A percentile compares a stretch with the other conserved stretches of the same genome.
Evolutionary conservation across 2,797 vertebrate genomes (phyloP).

Genomic region (Micropoecilia bifurca): DNA sequence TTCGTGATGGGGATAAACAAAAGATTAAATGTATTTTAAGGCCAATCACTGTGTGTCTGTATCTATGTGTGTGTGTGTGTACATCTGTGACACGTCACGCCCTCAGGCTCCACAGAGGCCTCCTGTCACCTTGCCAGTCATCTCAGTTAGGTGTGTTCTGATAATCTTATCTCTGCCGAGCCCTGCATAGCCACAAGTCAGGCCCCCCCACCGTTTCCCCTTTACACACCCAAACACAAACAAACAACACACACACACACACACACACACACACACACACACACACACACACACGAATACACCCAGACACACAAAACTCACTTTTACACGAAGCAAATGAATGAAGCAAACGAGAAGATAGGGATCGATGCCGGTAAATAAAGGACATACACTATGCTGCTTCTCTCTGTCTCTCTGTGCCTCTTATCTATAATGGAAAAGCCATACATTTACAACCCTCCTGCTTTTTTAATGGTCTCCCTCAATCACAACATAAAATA

Average conservation of each 20-base stretch:
- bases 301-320: conserved; percentile 29
- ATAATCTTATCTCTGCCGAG: conserved; percentile 81
- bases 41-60: conserved; percentile 47
- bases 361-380: conserved; percentile 78
- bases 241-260: not conserved
- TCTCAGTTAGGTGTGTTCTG: conserved; percentile 74
- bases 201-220: conserved; percentile 15
- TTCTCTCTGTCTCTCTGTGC: conserved; percentile 73
- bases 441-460: conserved; percentile 74
- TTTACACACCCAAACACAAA: conserved; percentile 21
- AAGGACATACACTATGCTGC: conserved; percentile 76
- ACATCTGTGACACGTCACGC: conserved; percentile 42
- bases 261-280: conserved; percentile 14
- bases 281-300: too few species aligned
- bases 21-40: conserved; percentile 75
- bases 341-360: conserved; percentile 71
- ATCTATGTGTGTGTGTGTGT: conserved; percentile 29
- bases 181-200: conserved; percentile 73
- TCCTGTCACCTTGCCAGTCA: conserved; percentile 81
- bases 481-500: conserved; percentile 74
- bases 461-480: conserved; percentile 64
- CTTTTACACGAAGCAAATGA: conserved; percentile 69
- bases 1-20: conserved; percentile 77
- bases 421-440: conserved; percentile 81
- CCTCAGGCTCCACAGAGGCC: conserved; percentile 57